phyloP scores from a whole-genome alignment of 2,888 invertebrate species.

The Euspilapteryx auroguttella region DNA sequence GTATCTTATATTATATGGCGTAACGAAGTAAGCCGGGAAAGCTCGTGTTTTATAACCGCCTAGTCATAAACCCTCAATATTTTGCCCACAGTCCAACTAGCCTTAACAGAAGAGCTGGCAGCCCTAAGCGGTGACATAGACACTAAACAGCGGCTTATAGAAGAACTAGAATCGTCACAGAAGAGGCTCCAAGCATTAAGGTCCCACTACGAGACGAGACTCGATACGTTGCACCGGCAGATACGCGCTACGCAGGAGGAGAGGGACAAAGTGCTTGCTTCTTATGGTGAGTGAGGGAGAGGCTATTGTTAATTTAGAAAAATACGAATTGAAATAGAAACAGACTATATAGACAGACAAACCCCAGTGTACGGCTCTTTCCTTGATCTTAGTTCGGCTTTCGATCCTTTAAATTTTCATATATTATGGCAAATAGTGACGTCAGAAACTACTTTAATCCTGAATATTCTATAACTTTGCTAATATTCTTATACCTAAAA shows the following conservation, averaged over 20 bases:
- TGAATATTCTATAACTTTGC: too few species aligned
- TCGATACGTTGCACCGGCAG: constrained; percentile 78
- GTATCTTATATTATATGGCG: too few species aligned
- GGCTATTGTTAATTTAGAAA: neutral
- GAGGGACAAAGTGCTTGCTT: constrained; percentile 82
- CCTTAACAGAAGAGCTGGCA: constrained; percentile 80
- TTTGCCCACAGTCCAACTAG: constrained; percentile 51
- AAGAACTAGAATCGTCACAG: constrained; percentile 90
- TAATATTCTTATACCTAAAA: too few species aligned
- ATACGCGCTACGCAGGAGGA: constrained; percentile 90
- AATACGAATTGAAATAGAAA: neutral
- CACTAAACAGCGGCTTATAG: constrained; percentile 91
- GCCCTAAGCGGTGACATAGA: constrained; percentile 91
- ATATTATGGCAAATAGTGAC: too few species aligned
- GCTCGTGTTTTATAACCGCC: too few species aligned
- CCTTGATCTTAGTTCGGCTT: too few species aligned
- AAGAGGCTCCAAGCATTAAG: constrained; percentile 81
- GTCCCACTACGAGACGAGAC: constrained; percentile 90
- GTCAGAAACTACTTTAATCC: too few species aligned
- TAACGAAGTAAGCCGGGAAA: neutral
- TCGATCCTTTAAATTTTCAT: too few species aligned
- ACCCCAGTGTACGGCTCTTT: too few species aligned
- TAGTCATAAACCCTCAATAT: too few species aligned
- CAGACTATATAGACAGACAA: too few species aligned
- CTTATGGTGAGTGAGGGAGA: constrained; percentile 26